Percentiles rank a stretch among this genome's conserved stretches.
Conservation (phyloP, 2,888 invertebrate species). For the Dexiosoma caninum region DNA sequence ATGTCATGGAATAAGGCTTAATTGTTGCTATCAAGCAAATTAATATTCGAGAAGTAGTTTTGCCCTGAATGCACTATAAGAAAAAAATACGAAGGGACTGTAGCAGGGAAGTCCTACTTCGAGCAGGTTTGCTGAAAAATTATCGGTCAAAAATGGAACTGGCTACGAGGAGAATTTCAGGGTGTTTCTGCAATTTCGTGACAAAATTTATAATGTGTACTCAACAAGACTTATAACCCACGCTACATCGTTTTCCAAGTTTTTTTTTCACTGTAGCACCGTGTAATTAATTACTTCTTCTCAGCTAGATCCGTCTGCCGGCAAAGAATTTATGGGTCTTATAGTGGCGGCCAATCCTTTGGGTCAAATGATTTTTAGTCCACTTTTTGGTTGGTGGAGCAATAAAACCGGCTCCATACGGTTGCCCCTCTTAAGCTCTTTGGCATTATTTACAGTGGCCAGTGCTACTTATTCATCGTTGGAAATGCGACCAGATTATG, state of each 20-base stretch:
- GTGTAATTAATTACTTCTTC: constrained; percentile 69
- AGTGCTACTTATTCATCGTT: constrained; percentile 87
- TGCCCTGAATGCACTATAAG: too few relatives aligned
- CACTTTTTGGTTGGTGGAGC: constrained; percentile 90
- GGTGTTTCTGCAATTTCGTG: too few relatives aligned
- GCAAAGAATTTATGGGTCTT: constrained; percentile 89
- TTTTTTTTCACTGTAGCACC: neutral
- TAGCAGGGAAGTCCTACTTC: too few relatives aligned
- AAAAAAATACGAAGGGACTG: neutral
- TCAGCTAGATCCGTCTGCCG: constrained; percentile 87
- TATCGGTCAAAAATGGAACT: too few relatives aligned
- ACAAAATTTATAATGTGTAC: too few relatives aligned
- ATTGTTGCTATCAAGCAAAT: too few relatives aligned
- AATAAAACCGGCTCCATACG: constrained; percentile 86
- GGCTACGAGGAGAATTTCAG: too few relatives aligned
- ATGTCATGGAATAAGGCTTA: too few relatives aligned
- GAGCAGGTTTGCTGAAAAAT: too few relatives aligned
- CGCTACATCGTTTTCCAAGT: too few relatives aligned
- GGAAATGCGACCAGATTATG: constrained; percentile 82
- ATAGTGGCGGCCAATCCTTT: constrained; percentile 92
- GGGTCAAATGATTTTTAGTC: constrained; percentile 91
- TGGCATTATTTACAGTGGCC: constrained; percentile 85
- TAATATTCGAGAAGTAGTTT: too few relatives aligned
- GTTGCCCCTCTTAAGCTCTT: constrained; percentile 84
- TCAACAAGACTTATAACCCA: too few relatives aligned